A percentile compares a stretch with the other conserved stretches of the same genome.
phyloP scores from a whole-genome alignment of 1,140 invertebrate species.

The Harlomillsia oculata region DNA sequence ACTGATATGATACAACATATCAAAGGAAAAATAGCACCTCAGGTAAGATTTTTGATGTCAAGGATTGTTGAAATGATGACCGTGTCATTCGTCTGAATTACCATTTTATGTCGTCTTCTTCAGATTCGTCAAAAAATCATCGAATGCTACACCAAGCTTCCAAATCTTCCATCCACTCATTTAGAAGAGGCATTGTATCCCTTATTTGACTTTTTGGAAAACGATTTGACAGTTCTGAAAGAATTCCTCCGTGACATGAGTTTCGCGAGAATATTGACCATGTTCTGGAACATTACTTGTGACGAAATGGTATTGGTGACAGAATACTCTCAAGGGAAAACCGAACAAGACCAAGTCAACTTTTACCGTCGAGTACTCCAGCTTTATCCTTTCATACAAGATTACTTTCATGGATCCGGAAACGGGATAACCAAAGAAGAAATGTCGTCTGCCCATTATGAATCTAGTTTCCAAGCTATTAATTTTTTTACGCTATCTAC shows the following conservation, averaged over 20 bases:
- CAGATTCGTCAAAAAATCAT: too few species aligned
- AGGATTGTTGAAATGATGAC: too few species aligned
- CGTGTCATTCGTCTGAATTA: too few species aligned
- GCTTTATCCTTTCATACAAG: conserved; percentile 7
- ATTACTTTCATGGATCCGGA: conserved; percentile 25
- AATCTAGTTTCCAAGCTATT: background rate
- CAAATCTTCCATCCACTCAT: background rate
- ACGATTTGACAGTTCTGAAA: conserved; percentile 20
- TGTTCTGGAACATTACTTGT: conserved; percentile 27
- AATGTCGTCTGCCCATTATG: conserved; percentile 15
- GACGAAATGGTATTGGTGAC: background rate
- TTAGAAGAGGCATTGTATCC: conserved; percentile 11
- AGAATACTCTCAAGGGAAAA: background rate
- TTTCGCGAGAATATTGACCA: conserved; percentile 18
- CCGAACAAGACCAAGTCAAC: background rate
- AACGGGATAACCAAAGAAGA: conserved; percentile 19
- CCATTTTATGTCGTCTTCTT: too few species aligned
- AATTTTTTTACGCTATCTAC: conserved; percentile 10
- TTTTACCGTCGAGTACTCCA: conserved; percentile 12
- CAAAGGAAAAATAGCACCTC: too few species aligned
- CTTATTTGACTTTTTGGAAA: conserved; percentile 23
- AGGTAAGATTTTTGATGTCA: too few species aligned
- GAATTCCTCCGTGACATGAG: conserved; percentile 13
- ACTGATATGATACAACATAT: too few species aligned
- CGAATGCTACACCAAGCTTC: background rate